These are phyloP conservation scores for Lepidurus arcticus DNA, from an alignment of 1,140 invertebrate genomes.

Conservation along the genomic window DNA sequence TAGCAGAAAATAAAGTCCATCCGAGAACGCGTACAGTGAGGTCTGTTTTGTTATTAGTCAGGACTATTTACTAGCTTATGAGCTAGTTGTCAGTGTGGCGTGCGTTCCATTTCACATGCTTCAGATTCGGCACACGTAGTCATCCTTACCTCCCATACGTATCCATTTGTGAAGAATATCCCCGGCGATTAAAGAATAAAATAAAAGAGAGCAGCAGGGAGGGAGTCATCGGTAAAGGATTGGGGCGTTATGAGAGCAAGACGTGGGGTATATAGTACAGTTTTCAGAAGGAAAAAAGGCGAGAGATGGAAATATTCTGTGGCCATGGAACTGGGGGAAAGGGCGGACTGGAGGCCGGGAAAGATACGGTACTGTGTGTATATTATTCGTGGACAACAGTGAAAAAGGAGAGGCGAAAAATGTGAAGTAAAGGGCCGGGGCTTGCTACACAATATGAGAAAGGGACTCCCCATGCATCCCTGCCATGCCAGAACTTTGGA, in stretches of 20 bases:
- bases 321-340: background rate
- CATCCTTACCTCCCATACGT: too few species aligned
- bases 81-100: too few species aligned
- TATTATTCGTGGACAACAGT: background rate
- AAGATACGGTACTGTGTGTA: background rate
- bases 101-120: too few species aligned
- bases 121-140: too few species aligned
- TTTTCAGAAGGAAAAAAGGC: background rate
- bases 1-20: too few species aligned
- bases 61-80: too few species aligned
- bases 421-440: background rate
- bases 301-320: background rate
- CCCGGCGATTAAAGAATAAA: background rate
- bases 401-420: background rate
- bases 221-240: background rate
- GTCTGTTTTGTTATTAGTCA: too few species aligned
- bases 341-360: background rate
- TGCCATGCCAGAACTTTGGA: background rate
- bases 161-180: background rate
- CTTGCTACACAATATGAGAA: conserved; percentile 1
- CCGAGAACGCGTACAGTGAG: too few species aligned
- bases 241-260: background rate
- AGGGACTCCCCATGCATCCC: background rate
- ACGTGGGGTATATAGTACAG: background rate
- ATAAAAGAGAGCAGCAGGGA: background rate